Evolutionary conservation across 2,113 vertebrate species (phyloP).

Genomic region (Xiphophorus couchianus): DNA sequence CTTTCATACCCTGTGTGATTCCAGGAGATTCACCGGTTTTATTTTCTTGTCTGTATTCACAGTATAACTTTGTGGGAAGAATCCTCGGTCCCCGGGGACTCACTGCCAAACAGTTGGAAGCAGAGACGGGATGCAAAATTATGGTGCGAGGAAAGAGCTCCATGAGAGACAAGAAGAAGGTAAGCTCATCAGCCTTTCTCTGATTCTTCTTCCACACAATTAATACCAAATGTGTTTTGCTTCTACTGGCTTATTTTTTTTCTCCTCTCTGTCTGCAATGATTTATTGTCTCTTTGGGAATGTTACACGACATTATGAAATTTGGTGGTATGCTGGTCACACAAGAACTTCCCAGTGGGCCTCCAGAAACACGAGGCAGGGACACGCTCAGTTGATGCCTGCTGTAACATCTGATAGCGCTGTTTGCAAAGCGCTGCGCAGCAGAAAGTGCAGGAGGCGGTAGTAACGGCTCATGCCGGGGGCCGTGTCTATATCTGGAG

Average conservation of each 20-base stretch:
- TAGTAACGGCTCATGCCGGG: constrained; percentile 38
- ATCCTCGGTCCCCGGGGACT: constrained; percentile 85
- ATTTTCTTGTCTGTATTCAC: constrained; percentile 54
- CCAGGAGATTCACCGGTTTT: constrained; percentile 13
- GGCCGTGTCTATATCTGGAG: constrained; percentile 66
- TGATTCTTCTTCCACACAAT: not conserved
- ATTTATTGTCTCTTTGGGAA: constrained; percentile 11
- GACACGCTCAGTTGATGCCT: constrained; percentile 27
- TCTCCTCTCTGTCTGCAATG: too few species aligned
- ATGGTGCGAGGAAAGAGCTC: constrained; percentile 87
- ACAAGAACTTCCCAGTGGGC: constrained; percentile 13
- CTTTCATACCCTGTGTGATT: constrained; percentile 2
- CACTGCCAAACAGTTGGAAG: constrained; percentile 86
- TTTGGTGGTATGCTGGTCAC: constrained; percentile 7
- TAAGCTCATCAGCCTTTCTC: constrained; percentile 53
- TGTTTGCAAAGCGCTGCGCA: constrained; percentile 46
- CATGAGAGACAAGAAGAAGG: constrained; percentile 88
- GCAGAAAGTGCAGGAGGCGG: constrained; percentile 54
- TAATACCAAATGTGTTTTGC: not conserved
- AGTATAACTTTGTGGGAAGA: constrained; percentile 87
- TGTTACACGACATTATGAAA: constrained; percentile 21
- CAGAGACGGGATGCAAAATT: constrained; percentile 87
- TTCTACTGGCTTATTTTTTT: too few species aligned
- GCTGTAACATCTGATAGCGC: constrained; percentile 60
- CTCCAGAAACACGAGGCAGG: constrained; percentile 25